Evolutionary conservation across 2,797 vertebrate genomes (phyloP).

Genomic region (Cirrhinus mrigala): DNA sequence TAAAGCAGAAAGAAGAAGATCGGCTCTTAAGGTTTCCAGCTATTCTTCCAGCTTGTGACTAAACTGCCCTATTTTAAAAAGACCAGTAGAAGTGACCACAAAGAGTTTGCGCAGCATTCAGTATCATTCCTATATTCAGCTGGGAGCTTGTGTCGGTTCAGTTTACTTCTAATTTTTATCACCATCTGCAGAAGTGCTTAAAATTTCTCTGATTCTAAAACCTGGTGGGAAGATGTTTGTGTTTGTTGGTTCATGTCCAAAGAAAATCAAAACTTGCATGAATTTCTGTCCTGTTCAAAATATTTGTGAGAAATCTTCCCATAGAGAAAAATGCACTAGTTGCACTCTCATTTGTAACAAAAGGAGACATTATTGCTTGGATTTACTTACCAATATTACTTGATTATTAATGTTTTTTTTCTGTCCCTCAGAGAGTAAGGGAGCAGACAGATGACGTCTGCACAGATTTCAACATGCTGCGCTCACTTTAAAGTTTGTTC

Average conservation of each 20-base stretch:
- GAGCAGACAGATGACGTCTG: background rate
- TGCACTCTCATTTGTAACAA: background rate
- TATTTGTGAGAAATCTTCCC: background rate
- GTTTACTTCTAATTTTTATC: slow-evolving; percentile 49
- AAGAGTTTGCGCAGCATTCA: slow-evolving; percentile 25
- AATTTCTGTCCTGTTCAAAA: slow-evolving; percentile 15
- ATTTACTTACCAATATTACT: background rate
- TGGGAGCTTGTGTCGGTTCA: slow-evolving; percentile 50
- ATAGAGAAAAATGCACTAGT: background rate
- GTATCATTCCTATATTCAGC: slow-evolving; percentile 26
- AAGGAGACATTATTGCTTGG: background rate
- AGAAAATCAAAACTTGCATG: slow-evolving; percentile 19
- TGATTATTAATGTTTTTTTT: background rate
- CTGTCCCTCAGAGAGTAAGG: background rate
- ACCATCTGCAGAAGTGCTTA: slow-evolving; percentile 69
- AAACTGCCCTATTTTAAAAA: slow-evolving; percentile 19
- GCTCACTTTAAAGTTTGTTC: slow-evolving; percentile 4
- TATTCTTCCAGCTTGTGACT: slow-evolving; percentile 15
- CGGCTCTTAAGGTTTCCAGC: slow-evolving; percentile 7
- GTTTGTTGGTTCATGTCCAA: slow-evolving; percentile 62
- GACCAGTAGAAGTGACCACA: slow-evolving; percentile 8
- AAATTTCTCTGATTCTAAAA: slow-evolving; percentile 59
- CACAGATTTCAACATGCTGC: background rate
- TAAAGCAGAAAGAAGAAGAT: slow-evolving; percentile 24
- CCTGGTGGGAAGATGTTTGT: slow-evolving; percentile 61